Evolutionary conservation across 2,888 invertebrate genomes (phyloP), one percentile per base, ranked within the genome.

Genomic region (Phyllotreta cruciferae): DNA sequence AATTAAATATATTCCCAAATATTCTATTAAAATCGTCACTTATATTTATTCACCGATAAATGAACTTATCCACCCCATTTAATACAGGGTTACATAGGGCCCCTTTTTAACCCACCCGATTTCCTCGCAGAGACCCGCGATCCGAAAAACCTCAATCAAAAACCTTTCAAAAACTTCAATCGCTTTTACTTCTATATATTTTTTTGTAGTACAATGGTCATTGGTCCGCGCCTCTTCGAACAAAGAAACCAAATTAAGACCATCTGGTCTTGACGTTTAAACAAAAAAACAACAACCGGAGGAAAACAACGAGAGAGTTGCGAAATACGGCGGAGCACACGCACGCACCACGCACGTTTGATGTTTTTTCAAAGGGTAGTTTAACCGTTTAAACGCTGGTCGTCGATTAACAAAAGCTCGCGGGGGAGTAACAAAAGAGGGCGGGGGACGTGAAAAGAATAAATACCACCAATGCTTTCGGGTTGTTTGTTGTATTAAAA

Each of bases 191-290:
- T 61, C 52, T 61, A 34, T 54, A 49, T 41, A 24, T 47, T 47
- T 47, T 47, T 13, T 47, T 44, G 7, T 47, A 4, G 5, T 49
- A 62, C 62, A 62, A 62, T 62, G 62, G 62, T 62, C 62, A 62
- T 45, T 62, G 39, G 61, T 49, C 42, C 56, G 61, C 55, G 24
- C 7, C 56, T 11, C 50, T 62, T 47, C 58, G 14, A 57, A 63
- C 63, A 63, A 58, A 58, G 62, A 34, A 45, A 55, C 70, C 74
- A 78, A 80, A 78, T 78, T 78, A 77, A 77, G 78, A 79, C 83
- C 80, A 80, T 82, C 82, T 82, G 82, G 81, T 81, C 76, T 81
- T 83, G 81, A 84, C 84, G 82, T 83, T 82, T 83, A 82, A 78
- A 80, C 79, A 80, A 80, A 80, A 79, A 79, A 77, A 76, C 71